phyloP scores from a whole-genome alignment of 2,888 invertebrate genomes.

The Acrobasis repandana region DNA sequence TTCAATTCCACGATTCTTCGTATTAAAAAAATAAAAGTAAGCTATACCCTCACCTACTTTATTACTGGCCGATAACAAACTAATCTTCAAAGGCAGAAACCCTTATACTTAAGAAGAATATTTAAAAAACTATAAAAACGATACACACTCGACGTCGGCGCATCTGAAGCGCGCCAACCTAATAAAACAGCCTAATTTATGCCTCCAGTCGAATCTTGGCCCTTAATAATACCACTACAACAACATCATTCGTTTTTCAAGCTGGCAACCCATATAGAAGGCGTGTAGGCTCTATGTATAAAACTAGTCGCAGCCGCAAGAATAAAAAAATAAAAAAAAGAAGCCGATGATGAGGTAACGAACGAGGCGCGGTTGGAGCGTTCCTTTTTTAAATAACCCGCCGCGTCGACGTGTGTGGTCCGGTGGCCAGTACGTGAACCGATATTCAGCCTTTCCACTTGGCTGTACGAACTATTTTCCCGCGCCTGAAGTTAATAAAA shows the following conservation, averaged over 20 bases:
- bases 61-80: conserved; percentile 60
- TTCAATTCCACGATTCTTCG: conserved; percentile 38
- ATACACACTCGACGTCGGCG: conserved; percentile 45
- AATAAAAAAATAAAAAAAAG: conserved; percentile 67
- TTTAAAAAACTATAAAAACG: conserved; percentile 62
- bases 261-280: conserved; percentile 48
- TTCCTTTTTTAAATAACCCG: conserved; percentile 77
- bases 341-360: conserved; percentile 80
- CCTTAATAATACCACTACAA: conserved; percentile 60
- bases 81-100: conserved; percentile 53
- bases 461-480: conserved; percentile 16
- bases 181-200: conserved; percentile 62
- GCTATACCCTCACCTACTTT: conserved; percentile 52
- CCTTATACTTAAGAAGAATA: conserved; percentile 46
- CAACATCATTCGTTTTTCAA: conserved; percentile 68
- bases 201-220: conserved; percentile 44
- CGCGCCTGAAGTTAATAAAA: conserved; percentile 11
- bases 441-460: conserved; percentile 33
- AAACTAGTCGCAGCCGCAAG: conserved; percentile 65
- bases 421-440: conserved; percentile 33
- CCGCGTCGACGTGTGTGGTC: conserved; percentile 78
- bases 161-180: conserved; percentile 52
- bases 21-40: conserved; percentile 44
- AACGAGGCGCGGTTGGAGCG: conserved; percentile 77
- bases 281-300: conserved; percentile 66